These are phyloP conservation scores for Desmophyllum pertusum DNA, from an alignment of 92 coral and sea anemone genomes.

Conservation along the genomic window DNA sequence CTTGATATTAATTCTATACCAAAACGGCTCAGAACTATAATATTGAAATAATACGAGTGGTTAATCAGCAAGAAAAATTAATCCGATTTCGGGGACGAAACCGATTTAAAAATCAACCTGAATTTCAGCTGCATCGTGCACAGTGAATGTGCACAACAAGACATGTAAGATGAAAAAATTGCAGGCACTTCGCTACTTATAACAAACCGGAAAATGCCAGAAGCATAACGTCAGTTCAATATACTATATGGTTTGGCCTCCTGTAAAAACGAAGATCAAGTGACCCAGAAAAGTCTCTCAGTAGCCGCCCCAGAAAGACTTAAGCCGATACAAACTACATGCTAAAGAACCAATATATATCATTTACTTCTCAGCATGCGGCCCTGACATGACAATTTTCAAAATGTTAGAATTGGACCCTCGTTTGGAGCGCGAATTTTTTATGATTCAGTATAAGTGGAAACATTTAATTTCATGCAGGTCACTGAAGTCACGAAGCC, in stretches of 20 bases:
- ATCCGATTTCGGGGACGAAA: background rate
- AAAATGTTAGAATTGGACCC: background rate
- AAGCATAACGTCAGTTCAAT: background rate
- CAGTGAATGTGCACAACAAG: background rate
- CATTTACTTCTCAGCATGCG: background rate
- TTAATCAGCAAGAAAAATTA: background rate
- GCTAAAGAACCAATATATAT: background rate
- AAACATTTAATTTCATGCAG: background rate
- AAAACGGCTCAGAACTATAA: background rate
- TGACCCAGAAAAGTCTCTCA: background rate
- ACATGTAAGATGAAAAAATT: background rate
- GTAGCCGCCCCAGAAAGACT: background rate
- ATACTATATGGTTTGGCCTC: background rate
- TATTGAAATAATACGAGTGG: background rate
- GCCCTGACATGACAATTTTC: background rate
- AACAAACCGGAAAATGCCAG: background rate
- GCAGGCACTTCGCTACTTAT: background rate
- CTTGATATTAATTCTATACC: background rate
- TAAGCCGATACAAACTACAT: background rate
- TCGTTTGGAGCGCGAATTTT: background rate
- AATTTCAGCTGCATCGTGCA: background rate
- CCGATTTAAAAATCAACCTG: background rate
- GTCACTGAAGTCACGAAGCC: background rate
- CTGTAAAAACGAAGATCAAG: constrained; percentile 5
- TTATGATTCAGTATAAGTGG: background rate